Percentiles rank a stretch among this genome's conserved stretches.
These are phyloP conservation scores for Erpetoichthys calabaricus DNA, from an alignment of 2,797 vertebrate species.

Conservation along the genomic window DNA sequence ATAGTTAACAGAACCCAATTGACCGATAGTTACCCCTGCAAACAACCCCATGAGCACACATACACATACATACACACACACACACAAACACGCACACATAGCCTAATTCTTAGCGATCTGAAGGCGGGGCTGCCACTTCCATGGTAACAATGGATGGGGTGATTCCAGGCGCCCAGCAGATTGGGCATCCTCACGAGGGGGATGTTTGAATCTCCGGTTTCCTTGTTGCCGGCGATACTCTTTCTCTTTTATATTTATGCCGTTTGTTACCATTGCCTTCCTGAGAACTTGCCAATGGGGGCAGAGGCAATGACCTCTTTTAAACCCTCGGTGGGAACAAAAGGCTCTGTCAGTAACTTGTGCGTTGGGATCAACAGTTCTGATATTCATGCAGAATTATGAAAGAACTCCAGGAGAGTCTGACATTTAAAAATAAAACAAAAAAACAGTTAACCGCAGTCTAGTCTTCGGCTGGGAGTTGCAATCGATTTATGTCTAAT, in stretches of 20 bases:
- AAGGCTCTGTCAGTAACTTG: constrained; percentile 14
- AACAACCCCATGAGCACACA: not conserved
- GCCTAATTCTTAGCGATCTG: constrained; percentile 35
- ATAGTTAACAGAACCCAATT: constrained; percentile 10
- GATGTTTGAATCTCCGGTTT: constrained; percentile 5
- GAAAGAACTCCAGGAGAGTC: no score
- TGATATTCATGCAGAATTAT: no score
- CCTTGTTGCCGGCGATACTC: constrained; percentile 9
- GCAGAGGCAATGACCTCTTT: constrained; percentile 48
- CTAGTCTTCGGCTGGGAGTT: no score
- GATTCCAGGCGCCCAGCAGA: constrained; percentile 47
- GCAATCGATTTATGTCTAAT: no score
- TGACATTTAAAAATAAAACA: no score
- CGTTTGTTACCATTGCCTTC: not conserved
- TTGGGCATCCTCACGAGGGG: constrained; percentile 35
- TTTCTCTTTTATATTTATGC: constrained; percentile 9
- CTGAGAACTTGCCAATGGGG: constrained; percentile 32
- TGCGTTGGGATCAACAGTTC: no score
- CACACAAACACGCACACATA: constrained; percentile 10
- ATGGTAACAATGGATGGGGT: constrained; percentile 51
- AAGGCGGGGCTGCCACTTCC: constrained; percentile 40
- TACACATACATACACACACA: not conserved
- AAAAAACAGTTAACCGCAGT: no score
- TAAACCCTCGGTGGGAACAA: constrained; percentile 27
- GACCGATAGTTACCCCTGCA: constrained; percentile 48